Base-by-base conservation (phyloP, 53 echinoderm and acorn worm genomes). In the Hippasteria phrygiana region DNA sequence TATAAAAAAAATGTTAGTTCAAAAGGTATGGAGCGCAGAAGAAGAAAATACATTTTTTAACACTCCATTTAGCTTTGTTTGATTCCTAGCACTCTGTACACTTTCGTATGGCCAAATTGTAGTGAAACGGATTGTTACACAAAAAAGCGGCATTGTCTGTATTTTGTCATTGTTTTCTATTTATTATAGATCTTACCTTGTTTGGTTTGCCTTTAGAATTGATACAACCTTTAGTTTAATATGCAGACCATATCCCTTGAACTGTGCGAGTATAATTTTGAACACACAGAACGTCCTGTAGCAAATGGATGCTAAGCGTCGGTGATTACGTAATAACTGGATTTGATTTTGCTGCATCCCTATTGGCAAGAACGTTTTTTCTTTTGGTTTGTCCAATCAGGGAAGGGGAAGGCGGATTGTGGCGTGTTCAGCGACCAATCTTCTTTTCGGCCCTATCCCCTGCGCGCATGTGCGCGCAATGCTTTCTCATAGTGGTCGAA, bases 391-490 rank as follows among this genome's bases (percentile, higher is more conserved):
- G 70, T 69, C 85, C 85, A 85, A 85, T 85, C 70, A 85, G 85
- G 85, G 85, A 85, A 85, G 85, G 85, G 85, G 85, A 85, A 85
- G 85, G 85, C 85, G 70, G 85, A 85, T 85, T 85, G 85, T 50
- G 85, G 85, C 85, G 85, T 85, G 85, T 85, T 85, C 85, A 55
- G 35, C 85, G 36, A 70, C 85, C 85, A 85, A 85, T 85, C 85
- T 85, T 85, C 85, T 85, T 85, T 85, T 85, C 85, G 85, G 85
- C 85, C 85, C 85, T 85, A 85, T 24, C 50, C 85, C 85, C 85
- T 50, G 85, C 85, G 85, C 71, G 85, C 85, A 70, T 85, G 85
- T 71, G 81, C 81, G 50, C 42, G 47, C 50, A 50, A 47, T 43
- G 50, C 75, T 41, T 32, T 17, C 18, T 63, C 18, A n/a, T 59